Percentiles rank a stretch among this genome's conserved stretches.
phyloP scores from a whole-genome alignment of 2,888 invertebrate species.

The Leptopilina drosophilae region DNA sequence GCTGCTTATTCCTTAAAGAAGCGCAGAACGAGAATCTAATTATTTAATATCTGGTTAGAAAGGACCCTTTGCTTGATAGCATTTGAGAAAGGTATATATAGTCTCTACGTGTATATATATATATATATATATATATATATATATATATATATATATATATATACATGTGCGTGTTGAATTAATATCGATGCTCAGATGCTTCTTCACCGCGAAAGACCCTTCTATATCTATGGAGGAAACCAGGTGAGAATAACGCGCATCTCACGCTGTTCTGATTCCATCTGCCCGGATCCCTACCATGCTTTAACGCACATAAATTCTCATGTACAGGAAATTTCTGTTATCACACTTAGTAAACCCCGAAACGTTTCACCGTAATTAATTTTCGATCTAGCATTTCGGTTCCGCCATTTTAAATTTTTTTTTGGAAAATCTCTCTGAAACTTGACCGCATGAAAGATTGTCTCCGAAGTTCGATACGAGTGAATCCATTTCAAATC shows the following conservation, averaged over 20 bases:
- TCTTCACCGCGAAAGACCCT: constrained; percentile 44
- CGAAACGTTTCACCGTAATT: no score
- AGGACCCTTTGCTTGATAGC: constrained; percentile 38
- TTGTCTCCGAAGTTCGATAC: no score
- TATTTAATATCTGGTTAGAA: constrained; percentile 67
- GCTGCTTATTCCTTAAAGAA: constrained; percentile 61
- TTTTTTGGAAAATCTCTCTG: no score
- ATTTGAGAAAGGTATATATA: constrained; percentile 31
- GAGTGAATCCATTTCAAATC: no score
- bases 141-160: background rate
- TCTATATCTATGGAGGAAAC: constrained; percentile 64
- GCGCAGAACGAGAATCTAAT: constrained; percentile 67
- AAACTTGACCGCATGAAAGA: no score
- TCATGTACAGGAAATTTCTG: constrained; percentile 18
- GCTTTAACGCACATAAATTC: constrained; percentile 38
- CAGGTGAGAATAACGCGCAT: constrained; percentile 72
- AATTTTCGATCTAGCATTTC: no score
- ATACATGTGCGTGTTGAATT: background rate
- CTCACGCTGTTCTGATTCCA: constrained; percentile 72
- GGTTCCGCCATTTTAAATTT: no score
- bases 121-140: no score
- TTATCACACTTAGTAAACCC: background rate
- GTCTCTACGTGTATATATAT: no score
- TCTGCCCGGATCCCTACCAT: constrained; percentile 62
- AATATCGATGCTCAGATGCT: constrained; percentile 40